These are phyloP conservation scores for Seriola aureovittata DNA, from an alignment of 2,113 vertebrate species.

Conservation along the genomic window DNA sequence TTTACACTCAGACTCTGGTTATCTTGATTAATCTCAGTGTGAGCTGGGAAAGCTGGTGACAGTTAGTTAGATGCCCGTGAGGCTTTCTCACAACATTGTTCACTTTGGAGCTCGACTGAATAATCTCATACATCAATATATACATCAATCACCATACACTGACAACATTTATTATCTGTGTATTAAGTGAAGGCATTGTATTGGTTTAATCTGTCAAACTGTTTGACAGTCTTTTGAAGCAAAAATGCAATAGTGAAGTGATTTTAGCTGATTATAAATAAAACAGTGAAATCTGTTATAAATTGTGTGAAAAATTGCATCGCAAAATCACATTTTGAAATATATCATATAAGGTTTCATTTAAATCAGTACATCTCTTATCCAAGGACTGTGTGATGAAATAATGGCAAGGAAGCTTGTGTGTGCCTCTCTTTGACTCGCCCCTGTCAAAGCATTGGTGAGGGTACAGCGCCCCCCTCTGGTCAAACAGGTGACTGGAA, in stretches of 20 bases:
- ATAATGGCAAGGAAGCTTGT: neutral
- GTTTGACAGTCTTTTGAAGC: neutral
- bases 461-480: slow-evolving; percentile 32
- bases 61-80: neutral
- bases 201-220: neutral
- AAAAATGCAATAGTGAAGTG: neutral
- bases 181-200: neutral
- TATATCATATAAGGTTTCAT: neutral
- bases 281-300: neutral
- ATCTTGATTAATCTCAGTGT: neutral
- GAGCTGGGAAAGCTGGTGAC: slow-evolving; percentile 9
- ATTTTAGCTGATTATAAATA: neutral
- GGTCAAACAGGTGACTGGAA: slow-evolving; percentile 19
- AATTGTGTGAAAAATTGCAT: neutral
- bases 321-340: neutral
- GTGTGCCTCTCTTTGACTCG: neutral
- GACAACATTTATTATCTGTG: neutral
- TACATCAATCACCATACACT: neutral
- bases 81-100: neutral
- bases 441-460: too few species aligned
- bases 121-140: neutral
- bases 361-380: neutral
- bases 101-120: neutral
- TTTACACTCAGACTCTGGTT: neutral
- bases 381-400: slow-evolving; percentile 4